A percentile compares a stretch with the other conserved stretches of the same genome.
These are phyloP conservation scores for Hedya salicella DNA, from an alignment of 2,888 invertebrate genomes.

Conservation along the genomic window DNA sequence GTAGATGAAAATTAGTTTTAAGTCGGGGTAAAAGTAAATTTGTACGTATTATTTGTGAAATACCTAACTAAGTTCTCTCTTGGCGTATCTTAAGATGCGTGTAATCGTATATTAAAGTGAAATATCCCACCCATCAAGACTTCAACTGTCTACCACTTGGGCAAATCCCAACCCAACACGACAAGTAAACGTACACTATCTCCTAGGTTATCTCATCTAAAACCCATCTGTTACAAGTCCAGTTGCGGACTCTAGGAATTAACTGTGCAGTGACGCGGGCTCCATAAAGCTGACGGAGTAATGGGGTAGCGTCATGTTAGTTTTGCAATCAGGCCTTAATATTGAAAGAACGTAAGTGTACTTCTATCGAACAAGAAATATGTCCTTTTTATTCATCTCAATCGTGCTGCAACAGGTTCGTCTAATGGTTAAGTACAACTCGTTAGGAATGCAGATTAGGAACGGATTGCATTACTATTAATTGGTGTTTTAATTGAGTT, in stretches of 20 bases:
- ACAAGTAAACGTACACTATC: slow-evolving; percentile 1
- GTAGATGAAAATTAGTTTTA: no score
- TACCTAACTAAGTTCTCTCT: no score
- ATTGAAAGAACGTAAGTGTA: slow-evolving; percentile 1
- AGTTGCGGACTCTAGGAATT: slow-evolving; percentile 34
- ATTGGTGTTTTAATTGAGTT: slow-evolving; percentile 27
- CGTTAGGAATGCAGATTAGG: slow-evolving; percentile 37
- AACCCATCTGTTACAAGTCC: slow-evolving; percentile 37
- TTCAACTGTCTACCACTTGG: neutral
- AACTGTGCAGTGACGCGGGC: slow-evolving; percentile 37
- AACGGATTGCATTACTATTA: slow-evolving; percentile 33
- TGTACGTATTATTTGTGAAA: no score
- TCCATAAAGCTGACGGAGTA: slow-evolving; percentile 37
- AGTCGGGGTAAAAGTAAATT: no score
- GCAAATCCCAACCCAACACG: slow-evolving; percentile 8
- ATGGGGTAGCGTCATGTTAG: slow-evolving; percentile 39
- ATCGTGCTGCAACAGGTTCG: slow-evolving; percentile 23
- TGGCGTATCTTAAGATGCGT: no score
- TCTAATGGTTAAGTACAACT: slow-evolving; percentile 32
- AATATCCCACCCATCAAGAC: neutral
- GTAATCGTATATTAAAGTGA: neutral
- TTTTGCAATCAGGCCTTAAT: slow-evolving; percentile 22
- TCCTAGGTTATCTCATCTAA: slow-evolving; percentile 37
- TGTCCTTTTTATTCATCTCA: neutral
- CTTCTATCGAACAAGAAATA: neutral